Evolutionary conservation across 2,888 invertebrate species (phyloP), one percentile per base, ranked within the genome.

Genomic region (Sclerodermus sp.): DNA sequence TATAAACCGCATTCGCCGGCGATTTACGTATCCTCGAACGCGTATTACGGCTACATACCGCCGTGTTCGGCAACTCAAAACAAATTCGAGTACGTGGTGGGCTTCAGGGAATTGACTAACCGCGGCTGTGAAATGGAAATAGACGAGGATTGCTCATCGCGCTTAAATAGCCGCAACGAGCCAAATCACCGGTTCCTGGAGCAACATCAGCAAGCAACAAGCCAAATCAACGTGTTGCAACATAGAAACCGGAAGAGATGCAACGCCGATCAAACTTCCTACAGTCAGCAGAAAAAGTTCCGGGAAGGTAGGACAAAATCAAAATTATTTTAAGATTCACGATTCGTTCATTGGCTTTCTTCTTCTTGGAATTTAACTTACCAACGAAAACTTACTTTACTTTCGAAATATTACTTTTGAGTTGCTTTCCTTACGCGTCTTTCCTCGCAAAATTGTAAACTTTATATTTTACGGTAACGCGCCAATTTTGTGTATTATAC

Each of bases 21-120:
- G 32, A 56, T 46, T 32, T 68, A 68, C 55, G 64, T 73, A 16
- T 74, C 76, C 40, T 70, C 73, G 45, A 74, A 58, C 57, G 65
- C 65, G 42, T 74, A 74, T 61, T 72, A 74, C 57, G 74, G 72
- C 57, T 73, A 70, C 55, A 67, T 73, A 45, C 68, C 73, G 40
- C 62, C 59, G 45, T 62, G 53, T 58, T 51, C 51, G 8, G 8
- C 23, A 13, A 6, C 32, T 31, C 6, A 39, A 47, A 32, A 40
- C 36, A 44, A 47, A 36, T 36, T 45, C 36, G 41, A 46, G 38
- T 40, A 39, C 16, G 42, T 17, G 34, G 44, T n/a, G n/a, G n/a
- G n/a, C n/a, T n/a, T n/a, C n/a, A 13, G 40, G 38, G 17, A 34
- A 46, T 9, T 23, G 16, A 16, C 14, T 38, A 29, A 29, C 48